Evolutionary conservation across 2,888 invertebrate species (phyloP), one percentile per base, ranked within the genome.

Genomic region (Yponomeuta plumbellus): DNA sequence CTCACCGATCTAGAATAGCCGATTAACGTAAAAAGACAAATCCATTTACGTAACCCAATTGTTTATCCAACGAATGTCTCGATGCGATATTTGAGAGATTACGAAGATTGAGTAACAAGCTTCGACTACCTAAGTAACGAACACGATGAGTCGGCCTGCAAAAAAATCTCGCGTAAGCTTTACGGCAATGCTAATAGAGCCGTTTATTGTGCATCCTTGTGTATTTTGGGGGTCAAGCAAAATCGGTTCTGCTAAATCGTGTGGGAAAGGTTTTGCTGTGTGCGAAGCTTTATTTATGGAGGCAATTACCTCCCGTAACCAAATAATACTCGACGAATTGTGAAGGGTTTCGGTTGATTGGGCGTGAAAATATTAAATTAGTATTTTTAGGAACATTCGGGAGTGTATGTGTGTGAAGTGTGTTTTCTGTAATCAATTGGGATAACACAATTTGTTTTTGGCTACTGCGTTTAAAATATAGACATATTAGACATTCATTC

Each of bases 1-100:
- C 34, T 52, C 5, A 17, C 5, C 17, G 5, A 17, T 52, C 3
- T 52, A 17, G 17, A 17, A 52, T 3, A 17, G 17, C 17, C 5
- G 17, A 17, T 17, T 17, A 52, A 52, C 13, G 44, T 17, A 52
- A 52, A 13, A 52, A 34, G 62, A 39, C 34, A 62, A 62, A 62
- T 62, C 62, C 34, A 8, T 62, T 62, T 62, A 62, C 23, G 34
- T 34, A 26, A 39, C 62, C 26, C 62, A 39, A 62, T 62, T 62
- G 62, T 62, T 62, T 62, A 26, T 26, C 20, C 17, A 26, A 39
- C 11, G 39, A 62, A 62, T 62, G 34, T n/a, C 62, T 59, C 59
- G 13, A 23, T 59, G 59, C 23, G 59, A 59, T 59, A 59, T 59
- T 59, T 23, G 59, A 59, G 59, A 59, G 59, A 59, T 59, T 59